phyloP scores from a whole-genome alignment of 2,113 vertebrate genomes.

The Ailurus styani region DNA sequence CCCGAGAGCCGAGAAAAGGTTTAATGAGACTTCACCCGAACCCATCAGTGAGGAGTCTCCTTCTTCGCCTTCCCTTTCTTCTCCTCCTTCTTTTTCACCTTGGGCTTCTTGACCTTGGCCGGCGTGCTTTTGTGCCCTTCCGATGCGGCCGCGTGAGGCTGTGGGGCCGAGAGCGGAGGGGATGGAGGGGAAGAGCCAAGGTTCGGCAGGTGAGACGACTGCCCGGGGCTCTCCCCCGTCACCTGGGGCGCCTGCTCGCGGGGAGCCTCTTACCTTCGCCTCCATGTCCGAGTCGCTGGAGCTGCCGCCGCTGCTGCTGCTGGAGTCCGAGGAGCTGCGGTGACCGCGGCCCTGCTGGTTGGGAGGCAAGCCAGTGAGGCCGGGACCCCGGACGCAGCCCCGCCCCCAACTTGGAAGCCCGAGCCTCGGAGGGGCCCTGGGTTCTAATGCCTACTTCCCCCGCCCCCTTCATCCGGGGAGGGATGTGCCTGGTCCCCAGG shows the following conservation, averaged over 20 bases:
- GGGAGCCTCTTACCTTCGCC: conserved; percentile 22
- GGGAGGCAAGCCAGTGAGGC: not conserved
- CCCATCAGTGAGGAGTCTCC: not conserved
- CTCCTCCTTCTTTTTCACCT: conserved; percentile 42
- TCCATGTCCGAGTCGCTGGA: conserved; percentile 47
- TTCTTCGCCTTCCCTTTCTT: not conserved
- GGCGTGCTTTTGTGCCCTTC: not conserved
- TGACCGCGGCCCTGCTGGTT: not conserved
- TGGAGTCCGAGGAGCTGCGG: conserved; percentile 43
- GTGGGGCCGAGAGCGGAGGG: not conserved
- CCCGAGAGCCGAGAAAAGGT: not conserved
- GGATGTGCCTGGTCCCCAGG: not conserved
- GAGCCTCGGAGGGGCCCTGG: not conserved
- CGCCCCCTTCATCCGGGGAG: not conserved
- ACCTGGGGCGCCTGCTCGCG: accelerated
- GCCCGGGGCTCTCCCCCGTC: not conserved
- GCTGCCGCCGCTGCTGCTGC: conserved; percentile 61
- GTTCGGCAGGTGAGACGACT: not conserved
- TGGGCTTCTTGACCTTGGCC: conserved; percentile 65
- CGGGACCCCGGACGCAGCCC: not conserved
- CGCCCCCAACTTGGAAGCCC: not conserved
- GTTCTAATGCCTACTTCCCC: not conserved
- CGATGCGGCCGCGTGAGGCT: not conserved
- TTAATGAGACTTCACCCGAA: not conserved
- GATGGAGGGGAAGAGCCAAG: not conserved